A percentile compares a stretch with the other conserved stretches of the same genome.
These are phyloP conservation scores for Sceloporus undulatus DNA, from an alignment of 2,113 vertebrate genomes.

Conservation along the genomic window DNA sequence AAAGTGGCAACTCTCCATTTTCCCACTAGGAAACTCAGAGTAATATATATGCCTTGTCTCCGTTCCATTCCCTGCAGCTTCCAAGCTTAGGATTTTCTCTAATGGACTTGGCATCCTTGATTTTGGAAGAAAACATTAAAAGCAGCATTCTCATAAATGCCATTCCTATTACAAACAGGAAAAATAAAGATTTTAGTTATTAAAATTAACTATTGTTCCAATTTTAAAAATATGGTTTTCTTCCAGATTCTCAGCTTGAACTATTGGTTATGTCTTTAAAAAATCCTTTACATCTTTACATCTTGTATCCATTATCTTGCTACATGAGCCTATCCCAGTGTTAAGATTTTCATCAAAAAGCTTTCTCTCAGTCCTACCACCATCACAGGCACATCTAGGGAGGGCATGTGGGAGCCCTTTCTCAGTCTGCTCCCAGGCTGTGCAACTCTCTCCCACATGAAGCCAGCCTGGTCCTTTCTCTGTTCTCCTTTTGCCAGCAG, in stretches of 20 bases:
- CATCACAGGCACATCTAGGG: no score
- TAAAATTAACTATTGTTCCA: neutral
- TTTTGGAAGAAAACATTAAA: neutral
- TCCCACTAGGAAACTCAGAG: neutral
- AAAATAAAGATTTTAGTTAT: neutral
- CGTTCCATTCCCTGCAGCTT: neutral
- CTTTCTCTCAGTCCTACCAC: no score
- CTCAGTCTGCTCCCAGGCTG: no score
- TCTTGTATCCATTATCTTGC: no score
- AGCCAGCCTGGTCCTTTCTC: no score
- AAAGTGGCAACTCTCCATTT: constrained; percentile 14
- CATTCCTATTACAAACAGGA: neutral
- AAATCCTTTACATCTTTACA: neutral
- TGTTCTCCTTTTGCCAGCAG: no score
- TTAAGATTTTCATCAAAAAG: no score
- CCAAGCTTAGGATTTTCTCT: neutral
- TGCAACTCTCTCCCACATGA: no score
- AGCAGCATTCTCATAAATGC: neutral
- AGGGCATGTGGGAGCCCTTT: no score
- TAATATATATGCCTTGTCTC: neutral
- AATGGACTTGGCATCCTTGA: neutral
- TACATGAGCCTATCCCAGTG: no score
- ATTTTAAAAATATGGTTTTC: neutral
- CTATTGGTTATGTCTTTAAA: neutral
- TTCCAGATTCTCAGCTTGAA: neutral